Conservation (phyloP, 35 echinoderm and acorn worm species). For the Antedon bifida region DNA sequence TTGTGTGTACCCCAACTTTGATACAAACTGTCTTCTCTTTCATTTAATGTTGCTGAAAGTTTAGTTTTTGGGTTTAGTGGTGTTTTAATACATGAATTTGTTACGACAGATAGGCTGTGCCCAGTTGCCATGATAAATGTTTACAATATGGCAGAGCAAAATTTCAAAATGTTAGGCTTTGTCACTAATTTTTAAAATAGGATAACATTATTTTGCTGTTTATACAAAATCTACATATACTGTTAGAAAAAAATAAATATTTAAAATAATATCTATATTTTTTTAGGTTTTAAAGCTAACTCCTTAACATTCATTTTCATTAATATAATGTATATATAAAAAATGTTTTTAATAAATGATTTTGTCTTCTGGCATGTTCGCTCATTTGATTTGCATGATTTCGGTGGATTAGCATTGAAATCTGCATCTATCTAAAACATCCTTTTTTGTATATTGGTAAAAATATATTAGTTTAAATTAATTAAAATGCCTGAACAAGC, state of each 20-base stretch:
- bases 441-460: neutral
- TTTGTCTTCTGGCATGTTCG: neutral
- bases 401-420: neutral
- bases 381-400: neutral
- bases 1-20: neutral
- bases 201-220: neutral
- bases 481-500: neutral
- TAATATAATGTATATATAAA: too few species aligned
- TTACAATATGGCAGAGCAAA: neutral
- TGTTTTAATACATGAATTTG: conserved; percentile 70
- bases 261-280: neutral
- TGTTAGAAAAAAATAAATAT: neutral
- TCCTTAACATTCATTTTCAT: neutral
- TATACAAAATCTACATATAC: neutral
- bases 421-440: neutral
- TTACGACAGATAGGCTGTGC: conserved; percentile 71
- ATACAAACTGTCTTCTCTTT: conserved; percentile 18
- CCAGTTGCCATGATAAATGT: conserved; percentile 76
- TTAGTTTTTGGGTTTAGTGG: conserved; percentile 67
- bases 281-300: too few species aligned
- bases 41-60: conserved; percentile 54
- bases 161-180: neutral
- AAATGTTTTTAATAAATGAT: too few species aligned
- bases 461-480: neutral
- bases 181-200: neutral